Evolutionary conservation across 2,797 vertebrate genomes (phyloP).

Genomic region (Melanotaenia nigrans): DNA sequence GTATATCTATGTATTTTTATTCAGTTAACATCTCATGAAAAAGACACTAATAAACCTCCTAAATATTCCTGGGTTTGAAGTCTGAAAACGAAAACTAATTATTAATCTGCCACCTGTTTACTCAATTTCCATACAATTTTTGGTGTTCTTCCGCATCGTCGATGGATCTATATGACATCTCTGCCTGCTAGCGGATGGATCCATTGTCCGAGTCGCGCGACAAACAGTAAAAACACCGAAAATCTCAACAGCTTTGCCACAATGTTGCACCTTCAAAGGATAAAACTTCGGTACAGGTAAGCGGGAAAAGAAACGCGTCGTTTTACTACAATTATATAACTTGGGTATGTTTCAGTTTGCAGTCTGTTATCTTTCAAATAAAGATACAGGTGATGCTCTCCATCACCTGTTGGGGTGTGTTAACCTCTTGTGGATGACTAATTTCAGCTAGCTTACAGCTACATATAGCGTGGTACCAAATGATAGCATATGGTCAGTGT

Average conservation of each 20-base stretch:
- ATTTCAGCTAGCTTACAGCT: slow-evolving; percentile 27
- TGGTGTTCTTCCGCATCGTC: slow-evolving; percentile 54
- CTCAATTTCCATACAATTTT: background rate
- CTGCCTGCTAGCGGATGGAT: slow-evolving; percentile 79
- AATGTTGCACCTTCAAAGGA: slow-evolving; percentile 67
- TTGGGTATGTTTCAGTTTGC: background rate
- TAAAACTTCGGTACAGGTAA: slow-evolving; percentile 59
- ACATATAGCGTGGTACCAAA: background rate
- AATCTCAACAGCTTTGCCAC: slow-evolving; percentile 48
- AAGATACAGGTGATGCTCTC: slow-evolving; percentile 72
- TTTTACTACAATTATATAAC: background rate
- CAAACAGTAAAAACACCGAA: slow-evolving; percentile 35
- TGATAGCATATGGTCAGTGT: background rate
- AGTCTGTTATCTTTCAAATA: background rate
- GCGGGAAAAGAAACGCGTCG: background rate
- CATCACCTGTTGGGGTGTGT: slow-evolving; percentile 82
- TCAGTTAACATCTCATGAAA: background rate
- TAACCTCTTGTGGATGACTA: slow-evolving; percentile 34
- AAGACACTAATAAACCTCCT: background rate
- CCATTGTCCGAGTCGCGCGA: slow-evolving; percentile 41
- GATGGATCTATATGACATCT: slow-evolving; percentile 44
- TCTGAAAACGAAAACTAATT: background rate
- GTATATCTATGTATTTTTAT: background rate
- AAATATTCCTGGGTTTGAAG: background rate
- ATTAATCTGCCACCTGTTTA: background rate